Conservation (phyloP, 1,140 invertebrate genomes). For the Lamellibrachia luymesi region DNA sequence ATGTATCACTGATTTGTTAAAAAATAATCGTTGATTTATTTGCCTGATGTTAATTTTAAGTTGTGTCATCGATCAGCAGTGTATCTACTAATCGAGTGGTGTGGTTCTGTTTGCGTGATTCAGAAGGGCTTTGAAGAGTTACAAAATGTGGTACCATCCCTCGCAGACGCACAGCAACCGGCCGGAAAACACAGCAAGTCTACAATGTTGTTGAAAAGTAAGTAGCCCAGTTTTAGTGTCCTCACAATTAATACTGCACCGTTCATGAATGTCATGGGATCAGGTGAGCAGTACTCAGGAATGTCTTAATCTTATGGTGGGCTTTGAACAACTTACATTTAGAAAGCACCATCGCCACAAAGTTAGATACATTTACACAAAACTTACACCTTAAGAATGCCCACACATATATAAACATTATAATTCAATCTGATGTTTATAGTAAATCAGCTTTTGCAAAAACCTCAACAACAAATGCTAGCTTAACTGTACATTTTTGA, state of each 20-base stretch:
- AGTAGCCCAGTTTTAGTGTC: constrained; percentile 18
- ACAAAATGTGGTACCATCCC: constrained; percentile 79
- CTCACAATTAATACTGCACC: background rate
- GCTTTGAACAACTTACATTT: background rate
- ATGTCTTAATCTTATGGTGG: background rate
- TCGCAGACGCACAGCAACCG: constrained; percentile 73
- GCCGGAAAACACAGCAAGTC: constrained; percentile 88
- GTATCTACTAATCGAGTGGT: constrained; percentile 9
- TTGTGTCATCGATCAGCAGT: background rate
- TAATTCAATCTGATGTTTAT: background rate
- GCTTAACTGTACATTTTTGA: background rate
- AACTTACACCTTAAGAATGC: background rate
- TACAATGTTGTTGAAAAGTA: constrained; percentile 89
- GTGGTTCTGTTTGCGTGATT: constrained; percentile 13
- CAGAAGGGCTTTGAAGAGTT: constrained; percentile 90
- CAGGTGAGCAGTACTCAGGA: background rate
- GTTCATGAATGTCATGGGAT: background rate
- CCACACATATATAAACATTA: constrained; percentile 5
- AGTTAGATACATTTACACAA: background rate
- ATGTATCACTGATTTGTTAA: too few relatives aligned
- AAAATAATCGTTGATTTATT: background rate
- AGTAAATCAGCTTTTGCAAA: background rate
- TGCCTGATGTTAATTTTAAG: background rate
- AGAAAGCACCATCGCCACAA: background rate
- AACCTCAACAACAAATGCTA: background rate